A percentile compares a stretch with the other conserved stretches of the same genome.
Conservation (phyloP, 1,140 invertebrate genomes). For the Nephotettix cincticeps region DNA sequence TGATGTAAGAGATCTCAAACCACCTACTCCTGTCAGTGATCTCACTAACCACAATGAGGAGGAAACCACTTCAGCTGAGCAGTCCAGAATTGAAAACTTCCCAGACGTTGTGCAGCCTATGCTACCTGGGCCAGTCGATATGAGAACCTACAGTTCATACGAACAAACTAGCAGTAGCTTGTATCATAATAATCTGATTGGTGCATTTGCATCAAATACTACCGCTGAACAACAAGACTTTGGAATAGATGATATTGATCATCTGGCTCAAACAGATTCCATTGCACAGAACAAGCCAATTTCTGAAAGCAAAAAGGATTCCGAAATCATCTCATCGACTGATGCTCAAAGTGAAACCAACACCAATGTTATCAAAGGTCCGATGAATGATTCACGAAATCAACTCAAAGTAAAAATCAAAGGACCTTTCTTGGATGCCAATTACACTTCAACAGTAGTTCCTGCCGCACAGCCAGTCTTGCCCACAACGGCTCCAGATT, state of each 20-base stretch:
- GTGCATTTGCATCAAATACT: constrained; percentile 58
- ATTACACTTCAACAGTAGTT: constrained; percentile 59
- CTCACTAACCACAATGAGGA: constrained; percentile 30
- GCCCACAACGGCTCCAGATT: constrained; percentile 47
- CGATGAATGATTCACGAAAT: constrained; percentile 72
- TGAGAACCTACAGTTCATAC: constrained; percentile 69
- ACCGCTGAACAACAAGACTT: constrained; percentile 63
- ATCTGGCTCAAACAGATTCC: constrained; percentile 63
- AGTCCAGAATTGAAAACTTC: constrained; percentile 43
- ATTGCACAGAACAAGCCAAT: constrained; percentile 47
- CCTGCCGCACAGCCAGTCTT: constrained; percentile 54
- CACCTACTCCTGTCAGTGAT: constrained; percentile 35
- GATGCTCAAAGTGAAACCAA: constrained; percentile 40
- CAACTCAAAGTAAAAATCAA: constrained; percentile 90
- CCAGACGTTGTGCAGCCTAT: constrained; percentile 65
- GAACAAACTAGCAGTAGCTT: constrained; percentile 47
- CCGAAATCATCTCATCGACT: constrained; percentile 40
- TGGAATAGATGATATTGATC: constrained; percentile 74
- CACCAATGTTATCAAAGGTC: constrained; percentile 46
- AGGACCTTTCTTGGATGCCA: constrained; percentile 78
- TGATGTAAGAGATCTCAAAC: constrained; percentile 38
- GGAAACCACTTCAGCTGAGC: constrained; percentile 37
- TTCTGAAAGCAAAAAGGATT: constrained; percentile 35
- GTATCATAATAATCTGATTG: constrained; percentile 61
- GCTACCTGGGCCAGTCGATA: constrained; percentile 80